These are phyloP conservation scores for Bombus confusus DNA, from an alignment of 1,140 invertebrate species.

Conservation along the genomic window DNA sequence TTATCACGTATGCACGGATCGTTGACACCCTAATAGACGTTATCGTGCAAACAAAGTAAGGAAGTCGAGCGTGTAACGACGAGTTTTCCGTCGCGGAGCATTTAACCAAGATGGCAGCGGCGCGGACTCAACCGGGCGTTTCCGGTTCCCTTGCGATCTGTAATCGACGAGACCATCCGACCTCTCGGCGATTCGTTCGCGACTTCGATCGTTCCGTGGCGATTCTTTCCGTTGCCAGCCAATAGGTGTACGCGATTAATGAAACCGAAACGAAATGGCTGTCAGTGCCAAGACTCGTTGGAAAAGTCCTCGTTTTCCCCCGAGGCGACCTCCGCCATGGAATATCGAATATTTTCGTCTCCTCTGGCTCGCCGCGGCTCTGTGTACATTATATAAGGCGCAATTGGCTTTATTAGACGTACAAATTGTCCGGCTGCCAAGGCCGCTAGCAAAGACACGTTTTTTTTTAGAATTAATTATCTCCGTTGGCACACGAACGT, in stretches of 20 bases:
- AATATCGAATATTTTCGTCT: constrained; percentile 21
- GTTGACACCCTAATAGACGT: constrained; percentile 58
- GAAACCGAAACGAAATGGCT: constrained; percentile 27
- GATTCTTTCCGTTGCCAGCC: constrained; percentile 26
- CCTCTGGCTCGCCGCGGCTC: background rate
- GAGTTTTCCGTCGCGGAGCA: constrained; percentile 36
- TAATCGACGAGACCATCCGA: constrained; percentile 47
- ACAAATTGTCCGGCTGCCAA: constrained; percentile 44
- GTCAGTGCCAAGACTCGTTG: constrained; percentile 26
- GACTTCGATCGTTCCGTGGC: constrained; percentile 12
- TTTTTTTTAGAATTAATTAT: constrained; percentile 27
- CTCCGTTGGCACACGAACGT: background rate
- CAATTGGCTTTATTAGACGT: constrained; percentile 46
- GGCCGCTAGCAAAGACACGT: background rate
- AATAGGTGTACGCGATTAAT: constrained; percentile 21
- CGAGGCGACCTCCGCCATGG: background rate
- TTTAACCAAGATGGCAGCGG: constrained; percentile 22
- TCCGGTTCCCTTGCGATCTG: constrained; percentile 61
- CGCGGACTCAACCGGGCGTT: constrained; percentile 58
- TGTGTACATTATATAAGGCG: constrained; percentile 34
- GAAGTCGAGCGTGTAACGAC: constrained; percentile 65
- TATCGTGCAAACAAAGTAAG: constrained; percentile 60
- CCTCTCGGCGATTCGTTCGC: constrained; percentile 11
- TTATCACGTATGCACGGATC: constrained; percentile 57
- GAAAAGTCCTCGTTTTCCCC: constrained; percentile 3